These are phyloP conservation scores for Bujurquina vittata DNA, from an alignment of 2,113 vertebrate genomes.

Conservation along the genomic window DNA sequence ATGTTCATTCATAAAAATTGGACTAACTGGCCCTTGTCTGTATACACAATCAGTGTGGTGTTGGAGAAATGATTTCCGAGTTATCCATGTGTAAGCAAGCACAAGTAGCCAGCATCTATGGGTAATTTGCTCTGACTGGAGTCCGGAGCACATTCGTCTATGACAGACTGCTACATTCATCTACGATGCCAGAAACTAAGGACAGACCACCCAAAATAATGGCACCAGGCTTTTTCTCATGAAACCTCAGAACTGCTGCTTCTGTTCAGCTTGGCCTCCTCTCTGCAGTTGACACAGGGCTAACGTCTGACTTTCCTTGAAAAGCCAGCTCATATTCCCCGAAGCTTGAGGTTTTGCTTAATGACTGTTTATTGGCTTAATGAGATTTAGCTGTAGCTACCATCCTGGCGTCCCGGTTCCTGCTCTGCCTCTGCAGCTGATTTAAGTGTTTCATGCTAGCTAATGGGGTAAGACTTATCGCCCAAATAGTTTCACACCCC, in stretches of 20 bases:
- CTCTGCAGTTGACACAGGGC: conserved; percentile 29
- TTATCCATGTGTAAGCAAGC: neutral
- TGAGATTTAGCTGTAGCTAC: conserved; percentile 49
- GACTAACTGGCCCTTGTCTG: neutral
- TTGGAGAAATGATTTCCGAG: neutral
- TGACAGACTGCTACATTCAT: conserved; percentile 17
- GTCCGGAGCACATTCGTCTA: neutral
- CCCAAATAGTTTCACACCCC: neutral
- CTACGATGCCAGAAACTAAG: conserved; percentile 14
- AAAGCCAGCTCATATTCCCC: conserved; percentile 47
- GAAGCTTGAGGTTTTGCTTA: conserved; percentile 44
- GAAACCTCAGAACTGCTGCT: conserved; percentile 39
- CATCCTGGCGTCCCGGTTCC: neutral
- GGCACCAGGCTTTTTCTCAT: conserved; percentile 16
- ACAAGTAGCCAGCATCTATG: neutral
- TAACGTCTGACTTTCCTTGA: conserved; percentile 17
- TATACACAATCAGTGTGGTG: neutral
- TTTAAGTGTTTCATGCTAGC: neutral
- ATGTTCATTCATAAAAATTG: neutral
- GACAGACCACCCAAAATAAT: conserved; percentile 34
- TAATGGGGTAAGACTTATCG: neutral
- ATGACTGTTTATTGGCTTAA: conserved; percentile 59
- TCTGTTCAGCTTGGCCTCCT: conserved; percentile 37
- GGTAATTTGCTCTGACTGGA: neutral
- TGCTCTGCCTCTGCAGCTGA: conserved; percentile 19